Evolutionary conservation across 2,888 invertebrate genomes (phyloP), one percentile per base, ranked within the genome.

Genomic region (Homarus gammarus): DNA sequence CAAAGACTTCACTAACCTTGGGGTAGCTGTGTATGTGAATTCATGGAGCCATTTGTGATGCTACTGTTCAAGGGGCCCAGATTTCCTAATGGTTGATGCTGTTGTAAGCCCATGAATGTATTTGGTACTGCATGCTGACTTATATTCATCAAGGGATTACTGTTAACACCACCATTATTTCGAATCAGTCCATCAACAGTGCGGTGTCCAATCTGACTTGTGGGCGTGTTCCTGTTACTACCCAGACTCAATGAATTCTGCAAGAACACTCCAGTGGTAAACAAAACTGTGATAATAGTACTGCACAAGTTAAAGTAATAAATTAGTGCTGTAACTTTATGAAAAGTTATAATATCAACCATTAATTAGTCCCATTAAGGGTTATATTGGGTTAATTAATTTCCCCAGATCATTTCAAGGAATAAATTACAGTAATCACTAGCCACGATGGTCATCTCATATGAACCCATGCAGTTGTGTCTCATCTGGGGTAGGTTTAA

Each of bases 71-170:
- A n/a, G 12, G 40, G 22, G 10, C 75, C 33, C 38, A 40, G 18
- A 44, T 44, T 75, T 27, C 75, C 61, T 27, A 64, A 27, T 12
- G 27, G 36, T 91, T 92, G 90, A 78, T 89, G 92, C 56, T 91
- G 89, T 31, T 92, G 91, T 44, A 90, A 84, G 22, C 84, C 88
- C 18, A 89, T 33, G 0, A 83, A 38, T n/a, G 92, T 75, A 44
- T 79, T 83, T 44, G 86, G 78, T 18, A 78, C 36, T 33, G 33
- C 22, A 49, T 78, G 84, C 44, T 78, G 88, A 36, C 12, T n/a
- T 15, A 56, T 33, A 49, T 18, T 33, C 56, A 61, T 73, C 2
- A 56, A 33, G 1, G 84, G 38, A n/a, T 70, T 84, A 40, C 12
- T 81, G 15, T 27, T 44, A 38, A 61, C 33, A 38, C 64, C 79